Base-by-base conservation (phyloP, 2,113 vertebrate species). In the Microcebus murinus region DNA sequence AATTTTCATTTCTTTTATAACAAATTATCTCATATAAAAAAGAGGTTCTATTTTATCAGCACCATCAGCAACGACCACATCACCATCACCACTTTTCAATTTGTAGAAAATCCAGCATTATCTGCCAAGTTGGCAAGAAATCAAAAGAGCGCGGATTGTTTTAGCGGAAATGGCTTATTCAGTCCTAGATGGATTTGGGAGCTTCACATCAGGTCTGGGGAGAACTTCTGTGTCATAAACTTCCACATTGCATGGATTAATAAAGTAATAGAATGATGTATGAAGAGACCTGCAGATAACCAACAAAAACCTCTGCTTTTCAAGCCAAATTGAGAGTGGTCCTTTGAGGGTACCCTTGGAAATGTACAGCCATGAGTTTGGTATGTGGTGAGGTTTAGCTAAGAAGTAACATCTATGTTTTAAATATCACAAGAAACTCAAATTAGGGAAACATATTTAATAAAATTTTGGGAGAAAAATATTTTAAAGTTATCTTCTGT, bases 41-140 rank as follows among this genome's bases (percentile, higher is more conserved):
- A 50, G 6, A 23, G 13, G 21, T 61, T 81, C 23, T 85, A n/a
- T 92, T 90, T 95, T 85, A 55, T 94, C 88, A 97, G 59, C 59
- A 50, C 65, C 10, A n/a, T 95, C 39, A 68, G 50, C 55, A 48
- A 29, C 25, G 80, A 74, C 25, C 39, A 55, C 39, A 42, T 81
- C 20, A 59, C n/a, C 27, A 63, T 88, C 59, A 68, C 12, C 86
- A 87, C 50, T 86, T 89, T 79, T 93, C 27, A 88, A 55, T 94
- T 88, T 94, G 50, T 17, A 74, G 89, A 82, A 63, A 82, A 87
- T 31, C 39, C 48, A 55, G 50, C 8, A 61, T 86, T 61, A 50
- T 57, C 67, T 96, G 74, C 45, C 84, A 85, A 84, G 21, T 34
- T 85, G 67, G 39, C 71, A 83, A 89, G 11, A 59, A 63, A 8